Conservation (phyloP, 2,797 vertebrate species). For the Periophthalmus magnuspinnatus region DNA sequence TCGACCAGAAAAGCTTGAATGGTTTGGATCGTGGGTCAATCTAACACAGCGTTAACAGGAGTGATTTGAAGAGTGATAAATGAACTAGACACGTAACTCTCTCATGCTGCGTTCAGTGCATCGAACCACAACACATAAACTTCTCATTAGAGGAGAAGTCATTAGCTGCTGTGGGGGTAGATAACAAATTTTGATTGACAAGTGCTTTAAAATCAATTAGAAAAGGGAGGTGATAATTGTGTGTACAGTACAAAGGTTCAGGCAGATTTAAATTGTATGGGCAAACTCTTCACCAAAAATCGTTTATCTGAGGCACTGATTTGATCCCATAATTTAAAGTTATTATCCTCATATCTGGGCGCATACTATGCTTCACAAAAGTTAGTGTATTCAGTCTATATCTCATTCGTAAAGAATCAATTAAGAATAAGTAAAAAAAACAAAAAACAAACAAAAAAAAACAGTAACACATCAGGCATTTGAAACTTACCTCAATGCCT, state of each 20-base stretch:
- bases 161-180: constrained; percentile 27
- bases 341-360: too few species aligned
- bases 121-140: constrained; percentile 29
- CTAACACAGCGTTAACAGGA: constrained; percentile 26
- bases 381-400: too few species aligned
- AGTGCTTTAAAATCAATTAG: constrained; percentile 42
- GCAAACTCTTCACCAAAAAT: not conserved
- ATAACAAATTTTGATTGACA: constrained; percentile 36
- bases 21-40: constrained; percentile 27
- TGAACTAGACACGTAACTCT: constrained; percentile 51
- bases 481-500: constrained; percentile 10
- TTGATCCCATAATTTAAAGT: too few species aligned
- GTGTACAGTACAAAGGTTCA: not conserved
- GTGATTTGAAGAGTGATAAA: constrained; percentile 56
- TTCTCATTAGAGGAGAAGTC: constrained; percentile 32
- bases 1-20: constrained; percentile 4
- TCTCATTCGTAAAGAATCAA: not conserved
- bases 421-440: not conserved
- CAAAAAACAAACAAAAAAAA: not conserved
- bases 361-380: too few species aligned
- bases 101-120: constrained; percentile 27
- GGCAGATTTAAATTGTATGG: not conserved
- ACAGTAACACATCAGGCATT: not conserved
- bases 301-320: too few species aligned
- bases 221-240: constrained; percentile 8